A percentile compares a stretch with the other conserved stretches of the same genome.
Conservation (phyloP, 2,113 vertebrate genomes). For the Ceyx melanurus region DNA sequence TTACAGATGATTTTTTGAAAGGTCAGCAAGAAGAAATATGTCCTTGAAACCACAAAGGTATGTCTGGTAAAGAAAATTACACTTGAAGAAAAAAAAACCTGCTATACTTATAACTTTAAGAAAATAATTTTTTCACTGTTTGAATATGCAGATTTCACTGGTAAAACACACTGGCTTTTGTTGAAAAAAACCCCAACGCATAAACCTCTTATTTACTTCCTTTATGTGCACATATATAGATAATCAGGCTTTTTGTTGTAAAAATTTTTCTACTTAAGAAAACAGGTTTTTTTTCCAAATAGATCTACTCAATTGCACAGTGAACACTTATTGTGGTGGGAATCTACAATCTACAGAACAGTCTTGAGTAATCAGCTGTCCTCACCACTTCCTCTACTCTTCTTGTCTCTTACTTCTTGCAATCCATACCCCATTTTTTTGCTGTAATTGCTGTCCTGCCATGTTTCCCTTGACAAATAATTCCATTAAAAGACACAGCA, state of each 20-base stretch:
- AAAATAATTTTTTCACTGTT: neutral
- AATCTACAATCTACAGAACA: neutral
- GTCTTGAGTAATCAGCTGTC: neutral
- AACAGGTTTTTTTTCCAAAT: neutral
- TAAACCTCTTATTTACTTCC: neutral
- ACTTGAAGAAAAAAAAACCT: neutral
- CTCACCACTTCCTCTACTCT: neutral
- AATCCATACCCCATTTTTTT: neutral
- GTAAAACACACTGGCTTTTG: neutral
- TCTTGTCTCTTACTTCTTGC: neutral
- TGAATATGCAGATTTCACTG: neutral
- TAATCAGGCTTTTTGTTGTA: neutral
- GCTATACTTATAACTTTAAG: neutral
- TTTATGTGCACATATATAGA: neutral
- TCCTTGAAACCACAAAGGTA: neutral
- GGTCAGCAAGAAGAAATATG: slow-evolving; percentile 22
- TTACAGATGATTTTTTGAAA: slow-evolving; percentile 33
- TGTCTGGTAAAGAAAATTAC: neutral
- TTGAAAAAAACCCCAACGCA: neutral
- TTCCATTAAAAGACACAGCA: neutral
- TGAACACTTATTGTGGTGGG: neutral
- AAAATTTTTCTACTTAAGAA: neutral
- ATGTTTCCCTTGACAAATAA: slow-evolving; percentile 11
- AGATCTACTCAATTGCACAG: neutral
- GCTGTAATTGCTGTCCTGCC: neutral